These are phyloP conservation scores for Lochmaea crataegi DNA, from an alignment of 2,888 invertebrate genomes.

Conservation along the genomic window DNA sequence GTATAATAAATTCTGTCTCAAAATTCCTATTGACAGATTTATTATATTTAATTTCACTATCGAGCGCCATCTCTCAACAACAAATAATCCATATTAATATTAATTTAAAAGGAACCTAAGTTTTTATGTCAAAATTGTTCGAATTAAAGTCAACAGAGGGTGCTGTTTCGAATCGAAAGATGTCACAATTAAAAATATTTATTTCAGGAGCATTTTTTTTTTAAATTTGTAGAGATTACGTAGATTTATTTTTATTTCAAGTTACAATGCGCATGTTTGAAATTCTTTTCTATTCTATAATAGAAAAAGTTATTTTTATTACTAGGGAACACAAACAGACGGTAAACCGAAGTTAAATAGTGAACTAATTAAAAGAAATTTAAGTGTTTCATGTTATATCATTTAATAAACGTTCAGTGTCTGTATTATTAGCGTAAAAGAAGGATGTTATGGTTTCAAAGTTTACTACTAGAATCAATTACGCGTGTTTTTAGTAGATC, in stretches of 20 bases:
- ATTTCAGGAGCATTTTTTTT: too few relatives aligned
- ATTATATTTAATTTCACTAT: not conserved
- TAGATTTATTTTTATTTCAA: not conserved
- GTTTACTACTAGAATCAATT: conserved; percentile 18
- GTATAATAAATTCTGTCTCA: not conserved
- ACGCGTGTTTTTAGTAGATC: conserved; percentile 35
- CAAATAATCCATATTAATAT: too few relatives aligned
- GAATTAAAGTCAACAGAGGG: too few relatives aligned
- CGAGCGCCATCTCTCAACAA: too few relatives aligned
- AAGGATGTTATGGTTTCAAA: conserved; percentile 7
- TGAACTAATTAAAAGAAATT: not conserved
- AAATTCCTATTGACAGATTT: not conserved
- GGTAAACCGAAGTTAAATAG: not conserved
- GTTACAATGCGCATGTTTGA: not conserved
- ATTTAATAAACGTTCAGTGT: not conserved
- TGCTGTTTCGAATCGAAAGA: too few relatives aligned
- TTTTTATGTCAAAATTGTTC: too few relatives aligned
- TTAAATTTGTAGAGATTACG: not conserved
- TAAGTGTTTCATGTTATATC: not conserved
- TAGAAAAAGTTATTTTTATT: not conserved
- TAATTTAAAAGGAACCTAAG: too few relatives aligned
- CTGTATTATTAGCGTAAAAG: not conserved
- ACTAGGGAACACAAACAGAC: not conserved
- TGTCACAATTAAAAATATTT: too few relatives aligned
- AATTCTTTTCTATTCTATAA: not conserved